Conservation (phyloP, 2,797 vertebrate species). For the Salmo trutta region DNA sequence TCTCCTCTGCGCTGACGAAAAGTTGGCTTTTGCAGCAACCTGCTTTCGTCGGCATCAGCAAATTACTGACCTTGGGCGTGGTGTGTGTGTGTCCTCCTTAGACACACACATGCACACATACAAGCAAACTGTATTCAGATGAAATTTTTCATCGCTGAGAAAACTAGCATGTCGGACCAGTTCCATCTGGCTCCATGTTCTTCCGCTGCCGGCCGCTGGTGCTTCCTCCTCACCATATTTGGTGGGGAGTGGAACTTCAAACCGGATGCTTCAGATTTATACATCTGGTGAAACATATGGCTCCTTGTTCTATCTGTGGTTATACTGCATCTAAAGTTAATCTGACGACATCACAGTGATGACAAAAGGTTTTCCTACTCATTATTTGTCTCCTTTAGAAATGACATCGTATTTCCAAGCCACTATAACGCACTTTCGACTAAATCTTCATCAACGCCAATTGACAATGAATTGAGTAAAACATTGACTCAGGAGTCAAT, state of each 20-base stretch:
- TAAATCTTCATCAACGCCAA: not conserved
- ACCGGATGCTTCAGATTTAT: no score
- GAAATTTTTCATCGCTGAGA: no score
- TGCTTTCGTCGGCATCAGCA: constrained; percentile 62
- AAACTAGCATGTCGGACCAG: no score
- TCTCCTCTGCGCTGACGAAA: constrained; percentile 54
- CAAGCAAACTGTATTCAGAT: no score
- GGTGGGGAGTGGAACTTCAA: no score
- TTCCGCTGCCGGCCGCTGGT: no score
- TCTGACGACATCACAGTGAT: not conserved
- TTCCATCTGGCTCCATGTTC: no score
- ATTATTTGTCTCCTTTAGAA: not conserved
- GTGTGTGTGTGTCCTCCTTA: not conserved
- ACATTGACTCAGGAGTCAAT: not conserved
- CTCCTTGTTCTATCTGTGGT: not conserved
- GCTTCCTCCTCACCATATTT: no score
- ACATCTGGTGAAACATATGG: no score
- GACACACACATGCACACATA: not conserved
- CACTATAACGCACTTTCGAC: not conserved
- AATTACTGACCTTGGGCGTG: constrained; percentile 61
- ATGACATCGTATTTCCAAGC: not conserved
- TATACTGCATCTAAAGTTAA: not conserved
- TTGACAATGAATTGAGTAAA: not conserved
- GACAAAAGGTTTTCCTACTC: not conserved
- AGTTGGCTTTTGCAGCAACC: constrained; percentile 61